Percentiles rank a stretch among this genome's conserved stretches.
phyloP scores from a whole-genome alignment of 2,888 invertebrate species.

The Hypercompe scribonia region DNA sequence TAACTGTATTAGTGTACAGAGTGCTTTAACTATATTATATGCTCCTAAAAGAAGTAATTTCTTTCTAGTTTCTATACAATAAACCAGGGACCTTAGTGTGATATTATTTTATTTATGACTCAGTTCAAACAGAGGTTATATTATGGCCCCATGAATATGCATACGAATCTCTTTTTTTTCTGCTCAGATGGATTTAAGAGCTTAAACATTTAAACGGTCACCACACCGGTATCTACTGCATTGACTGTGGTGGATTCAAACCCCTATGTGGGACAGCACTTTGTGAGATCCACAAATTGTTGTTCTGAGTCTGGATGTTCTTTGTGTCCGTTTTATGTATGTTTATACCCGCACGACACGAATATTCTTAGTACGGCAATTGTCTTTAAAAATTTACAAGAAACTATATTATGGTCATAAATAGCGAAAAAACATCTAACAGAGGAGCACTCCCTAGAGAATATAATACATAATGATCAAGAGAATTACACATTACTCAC shows the following conservation, averaged over 20 bases:
- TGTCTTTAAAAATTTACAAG: background rate
- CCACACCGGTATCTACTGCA: too few relatives aligned
- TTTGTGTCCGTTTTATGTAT: too few relatives aligned
- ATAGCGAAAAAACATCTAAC: background rate
- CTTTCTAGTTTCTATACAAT: background rate
- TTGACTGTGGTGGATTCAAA: too few relatives aligned
- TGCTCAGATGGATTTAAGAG: too few relatives aligned
- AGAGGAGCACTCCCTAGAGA: background rate
- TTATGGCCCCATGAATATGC: background rate
- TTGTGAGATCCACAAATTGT: too few relatives aligned
- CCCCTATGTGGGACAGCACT: too few relatives aligned
- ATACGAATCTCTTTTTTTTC: background rate
- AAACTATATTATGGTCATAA: background rate
- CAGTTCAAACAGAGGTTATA: background rate
- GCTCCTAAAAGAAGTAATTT: background rate
- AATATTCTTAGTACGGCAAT: too few relatives aligned
- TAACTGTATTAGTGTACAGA: background rate
- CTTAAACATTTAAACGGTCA: too few relatives aligned
- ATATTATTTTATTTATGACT: too few relatives aligned
- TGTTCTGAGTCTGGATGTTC: too few relatives aligned
- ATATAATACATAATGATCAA: background rate
- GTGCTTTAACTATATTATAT: background rate
- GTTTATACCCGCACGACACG: too few relatives aligned
- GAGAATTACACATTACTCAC: constrained; percentile 5
- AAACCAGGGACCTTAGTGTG: too few relatives aligned